Conservation (phyloP, 2,113 vertebrate species). For the Diadophis punctatus region DNA sequence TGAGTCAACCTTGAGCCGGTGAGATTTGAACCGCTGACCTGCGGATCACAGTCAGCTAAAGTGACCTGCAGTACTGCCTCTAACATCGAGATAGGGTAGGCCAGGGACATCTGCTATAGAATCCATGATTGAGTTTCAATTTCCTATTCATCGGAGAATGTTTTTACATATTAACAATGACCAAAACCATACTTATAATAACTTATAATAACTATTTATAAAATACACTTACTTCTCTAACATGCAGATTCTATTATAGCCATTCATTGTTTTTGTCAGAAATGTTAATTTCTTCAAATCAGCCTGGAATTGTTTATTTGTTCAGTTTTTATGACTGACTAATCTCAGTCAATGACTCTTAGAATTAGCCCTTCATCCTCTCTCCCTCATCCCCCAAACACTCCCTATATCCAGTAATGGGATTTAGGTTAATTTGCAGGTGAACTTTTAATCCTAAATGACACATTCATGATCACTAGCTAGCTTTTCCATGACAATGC, state of each 20-base stretch:
- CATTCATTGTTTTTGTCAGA: background rate
- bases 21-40: no score
- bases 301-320: background rate
- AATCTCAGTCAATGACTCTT: background rate
- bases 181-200: background rate
- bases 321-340: background rate
- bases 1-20: no score
- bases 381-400: background rate
- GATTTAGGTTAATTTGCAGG: background rate
- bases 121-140: background rate
- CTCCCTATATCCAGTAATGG: background rate
- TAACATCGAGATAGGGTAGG: no score
- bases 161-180: background rate
- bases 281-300: background rate
- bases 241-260: background rate
- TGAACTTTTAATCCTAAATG: background rate
- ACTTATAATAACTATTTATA: background rate
- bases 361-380: background rate
- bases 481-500: background rate
- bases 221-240: background rate
- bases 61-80: no score
- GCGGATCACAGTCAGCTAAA: no score
- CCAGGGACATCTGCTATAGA: background rate
- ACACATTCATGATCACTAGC: background rate
- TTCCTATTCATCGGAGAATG: background rate